Evolutionary conservation across 1,140 invertebrate genomes (phyloP), one percentile per base, ranked within the genome.

Genomic region (Drosophila dunni): DNA sequence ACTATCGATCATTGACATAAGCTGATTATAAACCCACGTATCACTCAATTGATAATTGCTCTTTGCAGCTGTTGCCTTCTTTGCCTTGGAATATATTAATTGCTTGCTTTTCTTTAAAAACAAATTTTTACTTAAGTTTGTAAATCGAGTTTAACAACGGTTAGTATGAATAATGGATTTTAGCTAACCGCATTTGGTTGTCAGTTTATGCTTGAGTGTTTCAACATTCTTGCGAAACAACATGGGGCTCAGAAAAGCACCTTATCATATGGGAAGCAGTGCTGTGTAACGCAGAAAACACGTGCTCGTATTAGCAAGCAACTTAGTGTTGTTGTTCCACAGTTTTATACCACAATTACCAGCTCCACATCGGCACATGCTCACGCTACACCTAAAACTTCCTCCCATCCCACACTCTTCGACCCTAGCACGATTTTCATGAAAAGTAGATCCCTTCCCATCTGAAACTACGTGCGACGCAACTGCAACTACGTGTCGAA

Each of bases 331-430:
- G 82, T 85, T 85, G 86, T 85, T 85, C 75, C 80, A 85, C 81
- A 85, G 82, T 85, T 85, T 85, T 85, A 86, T 79, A 85, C 82
- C 82, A 78, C 82, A 85, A 86, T 85, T 85, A 85, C 82, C 82
- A 86, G 71, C 63, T 68, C 53, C 69, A 36, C 36, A 44, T 24
- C 24, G 33, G 33, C 34, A 44, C 20, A 62, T 64, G 38, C 17
- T 3, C 15, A 4, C 24, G 15, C 24, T 15, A 4, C 24, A 29
- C 24, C 24, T 29, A 4, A 29, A 29, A 29, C 5, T 5, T 3
- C 6, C 24, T 29, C 17, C 17, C 24, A 29, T 6, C 42, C 1
- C 7, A 2, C 40, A 10, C 11, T 11, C 29, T 17, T n/a, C 9
- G 5, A 11, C 44, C 24, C 13, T 48, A 33, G 57, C 42, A 9